Percentiles rank a stretch among this genome's conserved stretches.
phyloP scores from a whole-genome alignment of 2,797 vertebrate genomes.

The Gymnocypris eckloni region DNA sequence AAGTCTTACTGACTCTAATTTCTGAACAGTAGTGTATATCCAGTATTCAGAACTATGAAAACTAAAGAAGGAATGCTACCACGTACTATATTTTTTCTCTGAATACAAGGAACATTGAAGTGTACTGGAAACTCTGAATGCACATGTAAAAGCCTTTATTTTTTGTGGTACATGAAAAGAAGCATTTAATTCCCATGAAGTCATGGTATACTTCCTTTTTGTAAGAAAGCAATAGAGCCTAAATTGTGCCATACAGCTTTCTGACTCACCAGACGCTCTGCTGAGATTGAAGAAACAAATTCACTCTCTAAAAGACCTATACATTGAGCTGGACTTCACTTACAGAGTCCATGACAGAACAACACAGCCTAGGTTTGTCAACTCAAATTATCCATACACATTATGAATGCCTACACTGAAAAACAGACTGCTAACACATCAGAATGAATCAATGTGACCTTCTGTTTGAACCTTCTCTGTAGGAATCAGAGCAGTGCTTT shows the following conservation, averaged over 20 bases:
- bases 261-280: background rate
- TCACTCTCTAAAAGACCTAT: conserved; percentile 18
- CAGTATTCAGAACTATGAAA: background rate
- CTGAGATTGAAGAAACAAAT: background rate
- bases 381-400: conserved; percentile 28
- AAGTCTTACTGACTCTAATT: background rate
- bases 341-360: conserved; percentile 1
- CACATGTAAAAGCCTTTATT: background rate
- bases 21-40: background rate
- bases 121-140: background rate
- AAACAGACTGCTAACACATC: conserved; percentile 13
- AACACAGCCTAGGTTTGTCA: conserved; percentile 9
- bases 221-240: background rate
- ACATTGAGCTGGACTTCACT: background rate
- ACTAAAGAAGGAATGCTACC: background rate
- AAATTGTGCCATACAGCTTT: background rate
- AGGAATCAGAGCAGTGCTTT: background rate
- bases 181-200: conserved; percentile 10
- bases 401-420: conserved; percentile 6
- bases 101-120: background rate
- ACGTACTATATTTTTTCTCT: background rate
- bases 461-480: conserved; percentile 14
- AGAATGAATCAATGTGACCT: conserved; percentile 30
- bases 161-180: background rate
- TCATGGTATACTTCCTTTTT: conserved; percentile 1